Conservation (phyloP, 2,113 vertebrate genomes). For the Barbus barbus region DNA sequence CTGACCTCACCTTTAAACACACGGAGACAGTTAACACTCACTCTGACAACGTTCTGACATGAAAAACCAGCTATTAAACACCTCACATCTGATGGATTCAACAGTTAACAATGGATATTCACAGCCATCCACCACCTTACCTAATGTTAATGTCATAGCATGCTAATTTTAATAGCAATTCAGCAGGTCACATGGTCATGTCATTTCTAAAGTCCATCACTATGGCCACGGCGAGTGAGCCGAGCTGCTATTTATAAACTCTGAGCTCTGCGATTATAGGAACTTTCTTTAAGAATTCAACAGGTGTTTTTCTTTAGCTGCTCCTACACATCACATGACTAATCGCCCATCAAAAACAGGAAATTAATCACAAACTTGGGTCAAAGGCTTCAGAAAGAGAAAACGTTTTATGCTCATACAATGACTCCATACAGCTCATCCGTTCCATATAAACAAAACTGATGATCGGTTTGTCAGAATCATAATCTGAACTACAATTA, state of each 20-base stretch:
- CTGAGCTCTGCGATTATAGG: not conserved
- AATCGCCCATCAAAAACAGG: conserved; percentile 1
- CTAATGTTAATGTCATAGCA: not conserved
- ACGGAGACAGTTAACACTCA: not conserved
- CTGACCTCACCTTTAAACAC: conserved; percentile 1
- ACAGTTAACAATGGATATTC: not conserved
- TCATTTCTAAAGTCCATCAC: not conserved
- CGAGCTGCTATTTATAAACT: not conserved
- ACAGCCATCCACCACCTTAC: not conserved
- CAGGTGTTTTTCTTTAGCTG: not conserved
- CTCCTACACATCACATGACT: conserved; percentile 22
- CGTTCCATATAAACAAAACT: not conserved
- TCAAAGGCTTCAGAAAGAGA: not conserved
- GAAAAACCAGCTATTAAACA: too few relatives aligned
- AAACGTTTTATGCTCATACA: not conserved
- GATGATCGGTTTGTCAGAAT: not conserved
- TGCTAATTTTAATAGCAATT: not conserved
- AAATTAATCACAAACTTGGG: conserved; percentile 8
- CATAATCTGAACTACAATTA: not conserved
- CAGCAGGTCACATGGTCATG: not conserved
- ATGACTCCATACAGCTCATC: too few relatives aligned
- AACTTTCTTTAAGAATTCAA: not conserved
- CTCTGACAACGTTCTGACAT: too few relatives aligned
- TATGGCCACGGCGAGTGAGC: not conserved
- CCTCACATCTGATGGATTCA: not conserved